Base-by-base conservation (phyloP, 1,140 invertebrate genomes). In the Bombus sylvicola region DNA sequence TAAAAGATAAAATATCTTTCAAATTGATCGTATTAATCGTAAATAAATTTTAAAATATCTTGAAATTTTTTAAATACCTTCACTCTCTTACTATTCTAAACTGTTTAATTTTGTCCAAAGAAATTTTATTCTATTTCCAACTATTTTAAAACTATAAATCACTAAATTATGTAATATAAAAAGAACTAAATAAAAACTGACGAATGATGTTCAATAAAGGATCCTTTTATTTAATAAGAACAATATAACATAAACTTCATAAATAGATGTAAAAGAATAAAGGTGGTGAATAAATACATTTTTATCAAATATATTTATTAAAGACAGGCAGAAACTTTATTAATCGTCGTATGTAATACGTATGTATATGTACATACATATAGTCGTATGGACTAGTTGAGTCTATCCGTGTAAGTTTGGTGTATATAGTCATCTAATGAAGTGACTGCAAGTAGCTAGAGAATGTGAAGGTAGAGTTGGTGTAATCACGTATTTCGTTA, bases 401-500 rank as follows among this genome's bases (percentile, higher is more conserved):
- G 13, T 3, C 15, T 43, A 31, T 3, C 1, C 22, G 43, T 47
- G 15, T 25, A 53, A 53, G 10, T 47, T 34, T 22, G 2, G 6
- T 13, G 25, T 53, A 25, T 31, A 5, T 53, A 8, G 47, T 59
- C 2, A 62, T 13, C 39, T 47, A 37, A 53, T 28, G 2, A 39
- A 74, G 41, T 75, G 57, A 39, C 22, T 37, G 39, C 22, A 53
- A 71, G 25, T 43, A 15, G 15, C 6, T 39, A 53, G 75, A 72
- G 82, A 72, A 47, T 71, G 53, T 59, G 53, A 80, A 34, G 53
- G 34, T 47, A 41, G 37, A 62, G 18, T 59, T 69, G 39, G 37
- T 69, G 31, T 8, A 64, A 66, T 53, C 10, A 25, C 47, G 5
- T 53, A 39, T 22, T 8, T 8, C 15, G 15, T 68, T 43, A 43